A percentile compares a stretch with the other conserved stretches of the same genome.
Conservation (phyloP, 2,113 vertebrate species). For the Plecotus auritus region DNA sequence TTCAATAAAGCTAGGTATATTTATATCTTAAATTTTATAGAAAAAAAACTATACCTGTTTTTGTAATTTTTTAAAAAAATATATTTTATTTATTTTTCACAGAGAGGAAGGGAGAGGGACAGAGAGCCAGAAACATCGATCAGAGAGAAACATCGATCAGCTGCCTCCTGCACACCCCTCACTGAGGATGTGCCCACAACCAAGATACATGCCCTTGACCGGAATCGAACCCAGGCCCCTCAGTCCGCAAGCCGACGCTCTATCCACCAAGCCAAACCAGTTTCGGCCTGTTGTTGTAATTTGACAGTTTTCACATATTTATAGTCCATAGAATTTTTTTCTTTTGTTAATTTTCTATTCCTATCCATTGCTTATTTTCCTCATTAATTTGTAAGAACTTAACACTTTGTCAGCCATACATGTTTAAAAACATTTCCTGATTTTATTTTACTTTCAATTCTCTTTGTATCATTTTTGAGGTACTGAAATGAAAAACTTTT, state of each 20-base stretch:
- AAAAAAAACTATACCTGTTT: background rate
- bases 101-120: too few relatives aligned
- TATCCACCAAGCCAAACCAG: too few relatives aligned
- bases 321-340: background rate
- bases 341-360: background rate
- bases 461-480: background rate
- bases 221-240: too few relatives aligned
- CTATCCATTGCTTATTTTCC: background rate
- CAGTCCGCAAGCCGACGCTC: too few relatives aligned
- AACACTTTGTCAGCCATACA: background rate
- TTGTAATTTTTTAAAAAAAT: too few relatives aligned
- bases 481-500: background rate
- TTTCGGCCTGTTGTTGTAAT: background rate
- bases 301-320: background rate
- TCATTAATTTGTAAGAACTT: background rate
- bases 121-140: too few relatives aligned
- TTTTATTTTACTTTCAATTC: slow-evolving; percentile 23
- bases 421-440: background rate
- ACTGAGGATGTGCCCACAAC: too few relatives aligned
- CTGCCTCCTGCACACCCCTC: too few relatives aligned
- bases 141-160: too few relatives aligned
- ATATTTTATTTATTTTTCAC: too few relatives aligned
- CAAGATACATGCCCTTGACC: too few relatives aligned
- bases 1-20: background rate
- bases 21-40: background rate